Conservation (phyloP, 1,140 invertebrate genomes). For the Dendroctonus valens region DNA sequence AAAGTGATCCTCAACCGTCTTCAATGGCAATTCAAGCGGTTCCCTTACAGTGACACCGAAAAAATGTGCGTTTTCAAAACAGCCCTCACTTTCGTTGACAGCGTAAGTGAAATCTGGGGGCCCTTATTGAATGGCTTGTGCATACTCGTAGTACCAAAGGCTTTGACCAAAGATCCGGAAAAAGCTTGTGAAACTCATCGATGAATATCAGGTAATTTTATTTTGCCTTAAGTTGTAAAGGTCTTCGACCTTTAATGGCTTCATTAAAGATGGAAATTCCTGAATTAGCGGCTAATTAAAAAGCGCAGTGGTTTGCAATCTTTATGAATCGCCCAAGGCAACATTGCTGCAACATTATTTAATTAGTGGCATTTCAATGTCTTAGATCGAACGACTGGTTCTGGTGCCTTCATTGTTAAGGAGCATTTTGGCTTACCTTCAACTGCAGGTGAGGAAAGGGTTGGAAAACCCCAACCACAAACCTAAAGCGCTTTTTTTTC, state of each 20-base stretch:
- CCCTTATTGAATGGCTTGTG: conserved; percentile 70
- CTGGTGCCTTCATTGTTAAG: conserved; percentile 79
- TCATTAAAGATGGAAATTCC: neutral
- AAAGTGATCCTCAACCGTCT: conserved; percentile 75
- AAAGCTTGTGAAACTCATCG: conserved; percentile 64
- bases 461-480: neutral
- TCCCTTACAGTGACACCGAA: conserved; percentile 69
- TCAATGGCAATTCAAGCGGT: conserved; percentile 78
- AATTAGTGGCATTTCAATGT: conserved; percentile 23
- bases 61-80: conserved; percentile 79
- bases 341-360: too few species aligned
- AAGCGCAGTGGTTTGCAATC: too few species aligned
- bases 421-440: conserved; percentile 67
- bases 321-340: too few species aligned
- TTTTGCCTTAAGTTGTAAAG: too few species aligned
- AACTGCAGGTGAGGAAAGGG: conserved; percentile 43
- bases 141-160: conserved; percentile 69
- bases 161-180: conserved; percentile 72
- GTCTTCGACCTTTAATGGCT: neutral
- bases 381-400: conserved; percentile 71
- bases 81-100: conserved; percentile 85
- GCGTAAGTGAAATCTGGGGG: conserved; percentile 82
- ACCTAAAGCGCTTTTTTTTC: neutral
- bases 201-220: conserved; percentile 64
- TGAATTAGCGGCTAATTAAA: too few species aligned